Evolutionary conservation across 2,113 vertebrate species (phyloP).

Genomic region (Paracanthobrama guichenoti): DNA sequence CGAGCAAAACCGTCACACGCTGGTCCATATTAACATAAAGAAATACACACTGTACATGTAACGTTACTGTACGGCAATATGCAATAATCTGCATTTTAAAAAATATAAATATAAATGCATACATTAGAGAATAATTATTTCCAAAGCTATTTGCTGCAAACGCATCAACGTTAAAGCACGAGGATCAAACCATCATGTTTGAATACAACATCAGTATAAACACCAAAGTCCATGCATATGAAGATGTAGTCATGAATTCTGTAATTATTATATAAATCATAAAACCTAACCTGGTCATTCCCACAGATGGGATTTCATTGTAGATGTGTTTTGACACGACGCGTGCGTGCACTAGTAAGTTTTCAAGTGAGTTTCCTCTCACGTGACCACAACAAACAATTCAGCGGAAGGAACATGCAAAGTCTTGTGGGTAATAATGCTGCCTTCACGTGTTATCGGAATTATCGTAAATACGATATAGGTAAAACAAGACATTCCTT

Average conservation of each 20-base stretch:
- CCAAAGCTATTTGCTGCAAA: background rate
- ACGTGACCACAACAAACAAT: slow-evolving; percentile 57
- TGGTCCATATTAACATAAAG: background rate
- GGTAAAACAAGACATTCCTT: too few species aligned
- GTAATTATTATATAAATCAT: background rate
- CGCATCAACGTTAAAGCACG: background rate
- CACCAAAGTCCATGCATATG: background rate
- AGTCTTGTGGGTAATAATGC: background rate
- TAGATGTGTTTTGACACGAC: background rate
- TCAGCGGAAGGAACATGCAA: background rate
- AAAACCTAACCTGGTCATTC: slow-evolving; percentile 12
- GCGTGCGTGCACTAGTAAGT: background rate
- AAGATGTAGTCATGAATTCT: background rate
- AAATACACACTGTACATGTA: background rate
- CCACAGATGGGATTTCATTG: background rate
- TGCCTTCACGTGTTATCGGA: too few species aligned
- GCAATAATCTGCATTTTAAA: background rate
- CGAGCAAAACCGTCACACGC: background rate
- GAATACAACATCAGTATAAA: background rate
- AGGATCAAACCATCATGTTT: background rate
- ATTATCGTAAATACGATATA: too few species aligned
- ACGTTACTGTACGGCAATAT: too few species aligned
- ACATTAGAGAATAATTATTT: background rate
- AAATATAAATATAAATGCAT: background rate
- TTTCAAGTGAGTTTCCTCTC: background rate